Evolutionary conservation across 2,797 vertebrate species (phyloP), one percentile per base, ranked within the genome.

Genomic region (Sebastes aleutianus): DNA sequence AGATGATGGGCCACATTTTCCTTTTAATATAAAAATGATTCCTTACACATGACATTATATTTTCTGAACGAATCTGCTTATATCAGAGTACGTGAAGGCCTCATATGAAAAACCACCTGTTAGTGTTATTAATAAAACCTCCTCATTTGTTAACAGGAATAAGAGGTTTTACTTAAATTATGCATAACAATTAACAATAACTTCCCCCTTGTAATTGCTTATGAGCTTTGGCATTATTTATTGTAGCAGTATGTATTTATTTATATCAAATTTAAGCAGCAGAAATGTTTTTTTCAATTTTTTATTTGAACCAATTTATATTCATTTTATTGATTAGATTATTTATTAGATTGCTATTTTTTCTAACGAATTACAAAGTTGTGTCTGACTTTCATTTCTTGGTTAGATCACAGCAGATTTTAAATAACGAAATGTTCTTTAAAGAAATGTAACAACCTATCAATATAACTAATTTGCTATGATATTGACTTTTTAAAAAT

Each of bases 101-200:
- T 74, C 61, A 16, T 29, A 8, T 50, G 3, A 68, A 47, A 71
- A 84, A 79, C 80, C 80, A 88, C 85, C 84, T 89, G 86, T 90
- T 86, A 64, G n/a, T 88, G 29, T 64, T 32, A 31, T 58, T 20
- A 70, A 72, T n/a, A 3, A 64, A 63, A 56, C 16, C 3, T 76
- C 62, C 8, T 68, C 20, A 20, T 76, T 67, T 66, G 71, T 71
- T 36, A 70, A 53, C 16, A 1, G 26, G 3, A 58, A 43, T 26
- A 24, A 20, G 2, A 70, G 2, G 4, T 74, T 64, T 70, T 9
- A 31, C 12, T 29, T 71, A 3, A 76, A 62, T 36, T 5, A 65
- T 62, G 4, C 1, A 4, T 47, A 47, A 47, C 14, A 47, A 14
- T n/a, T 8, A 9, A 63, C 22, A 27, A 4, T 18, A 4, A 70